These are phyloP conservation scores for Zelostemma sp. DNA, from an alignment of 1,140 invertebrate species.

Conservation along the genomic window DNA sequence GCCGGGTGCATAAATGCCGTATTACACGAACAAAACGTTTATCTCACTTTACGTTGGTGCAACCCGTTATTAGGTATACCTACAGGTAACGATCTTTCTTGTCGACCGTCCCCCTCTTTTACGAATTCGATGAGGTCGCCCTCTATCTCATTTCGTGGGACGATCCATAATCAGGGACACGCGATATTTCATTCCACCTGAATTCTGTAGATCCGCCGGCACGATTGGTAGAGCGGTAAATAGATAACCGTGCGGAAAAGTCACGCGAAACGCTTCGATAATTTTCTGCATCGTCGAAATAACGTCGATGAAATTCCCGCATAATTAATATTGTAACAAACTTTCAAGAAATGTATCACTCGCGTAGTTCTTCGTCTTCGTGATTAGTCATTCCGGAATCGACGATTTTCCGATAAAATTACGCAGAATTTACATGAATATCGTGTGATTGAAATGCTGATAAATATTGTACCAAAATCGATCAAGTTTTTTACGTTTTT, in stretches of 20 bases:
- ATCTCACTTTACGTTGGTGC: constrained; percentile 37
- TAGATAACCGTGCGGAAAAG: constrained; percentile 57
- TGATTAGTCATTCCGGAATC: too few species aligned
- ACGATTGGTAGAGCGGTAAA: constrained; percentile 52
- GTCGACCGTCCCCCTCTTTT: constrained; percentile 30
- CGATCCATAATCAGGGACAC: constrained; percentile 63
- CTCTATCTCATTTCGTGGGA: constrained; percentile 38
- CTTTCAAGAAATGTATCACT: constrained; percentile 33
- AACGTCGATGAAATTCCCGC: constrained; percentile 33
- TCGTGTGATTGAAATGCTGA: too few species aligned
- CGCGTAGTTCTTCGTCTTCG: too few species aligned
- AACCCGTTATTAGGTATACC: constrained; percentile 42
- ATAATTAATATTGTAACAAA: constrained; percentile 43
- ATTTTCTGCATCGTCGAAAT: constrained; percentile 39
- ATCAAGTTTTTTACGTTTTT: too few species aligned
- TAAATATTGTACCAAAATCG: too few species aligned
- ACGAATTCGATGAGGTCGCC: constrained; percentile 42
- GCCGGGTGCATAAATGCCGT: constrained; percentile 29
- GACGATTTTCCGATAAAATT: too few species aligned
- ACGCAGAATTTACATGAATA: too few species aligned
- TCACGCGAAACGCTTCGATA: constrained; percentile 57
- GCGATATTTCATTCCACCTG: constrained; percentile 61
- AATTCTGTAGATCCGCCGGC: constrained; percentile 50
- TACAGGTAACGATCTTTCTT: constrained; percentile 43
- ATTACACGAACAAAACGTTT: constrained; percentile 47